A percentile compares a stretch with the other conserved stretches of the same genome.
phyloP scores from a whole-genome alignment of 1,140 invertebrate species.

The Globodera rostochiensis region DNA sequence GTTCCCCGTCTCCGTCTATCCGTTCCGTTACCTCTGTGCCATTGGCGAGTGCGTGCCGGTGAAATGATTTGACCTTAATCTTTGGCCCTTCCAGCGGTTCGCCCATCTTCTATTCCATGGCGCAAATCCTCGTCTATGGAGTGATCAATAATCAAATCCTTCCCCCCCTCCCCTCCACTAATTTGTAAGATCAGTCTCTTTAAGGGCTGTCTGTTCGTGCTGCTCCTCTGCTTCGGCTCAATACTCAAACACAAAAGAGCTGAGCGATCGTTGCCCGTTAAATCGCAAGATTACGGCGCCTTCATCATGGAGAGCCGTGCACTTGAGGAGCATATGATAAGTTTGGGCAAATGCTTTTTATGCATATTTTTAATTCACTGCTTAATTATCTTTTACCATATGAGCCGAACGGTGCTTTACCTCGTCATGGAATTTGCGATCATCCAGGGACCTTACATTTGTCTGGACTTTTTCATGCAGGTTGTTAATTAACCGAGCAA shows the following conservation, averaged over 20 bases:
- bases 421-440: slow-evolving; percentile 43
- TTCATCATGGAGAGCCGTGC: slow-evolving; percentile 50
- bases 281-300: slow-evolving; percentile 44
- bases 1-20: slow-evolving; percentile 37
- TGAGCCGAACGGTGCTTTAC: slow-evolving; percentile 45
- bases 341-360: background rate
- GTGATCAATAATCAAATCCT: background rate
- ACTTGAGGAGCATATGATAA: slow-evolving; percentile 44
- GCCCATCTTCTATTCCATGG: slow-evolving; percentile 45
- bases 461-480: slow-evolving; percentile 49
- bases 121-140: slow-evolving; percentile 49
- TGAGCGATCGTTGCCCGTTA: slow-evolving; percentile 42
- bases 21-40: slow-evolving; percentile 48
- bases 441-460: slow-evolving; percentile 51
- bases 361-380: too few relatives aligned
- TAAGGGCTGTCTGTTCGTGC: slow-evolving; percentile 45
- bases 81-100: slow-evolving; percentile 28
- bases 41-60: slow-evolving; percentile 41
- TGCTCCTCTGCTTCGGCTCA: slow-evolving; percentile 51
- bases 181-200: background rate
- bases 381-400: background rate
- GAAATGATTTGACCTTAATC: slow-evolving; percentile 3
- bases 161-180: background rate
- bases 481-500: slow-evolving; percentile 1
- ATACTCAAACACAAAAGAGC: slow-evolving; percentile 37